A percentile compares a stretch with the other conserved stretches of the same genome.
phyloP scores from a whole-genome alignment of 2,888 invertebrate genomes.

The Crepidodera aurea region DNA sequence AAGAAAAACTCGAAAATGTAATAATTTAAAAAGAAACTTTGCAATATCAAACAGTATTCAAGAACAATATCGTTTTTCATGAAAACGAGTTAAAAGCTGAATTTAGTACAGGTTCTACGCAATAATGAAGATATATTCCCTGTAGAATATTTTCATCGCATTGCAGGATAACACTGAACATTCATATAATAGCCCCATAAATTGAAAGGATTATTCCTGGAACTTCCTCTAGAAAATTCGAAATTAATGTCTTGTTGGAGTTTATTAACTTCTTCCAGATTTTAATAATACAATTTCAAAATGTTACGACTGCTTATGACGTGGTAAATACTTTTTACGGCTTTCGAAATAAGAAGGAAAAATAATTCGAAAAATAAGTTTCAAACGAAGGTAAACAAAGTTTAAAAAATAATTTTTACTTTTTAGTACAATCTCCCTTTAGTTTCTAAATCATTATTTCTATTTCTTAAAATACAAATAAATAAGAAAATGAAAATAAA shows the following conservation, averaged over 20 bases:
- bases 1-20: too few species aligned
- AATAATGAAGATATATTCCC: constrained; percentile 31
- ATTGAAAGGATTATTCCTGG: constrained; percentile 31
- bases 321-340: too few species aligned
- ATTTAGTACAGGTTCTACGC: constrained; percentile 11
- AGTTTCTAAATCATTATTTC: too few species aligned
- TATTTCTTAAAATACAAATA: too few species aligned
- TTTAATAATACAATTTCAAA: too few species aligned
- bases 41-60: constrained; percentile 1
- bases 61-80: constrained; percentile 12
- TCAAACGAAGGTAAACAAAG: too few species aligned
- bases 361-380: too few species aligned
- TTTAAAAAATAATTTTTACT: too few species aligned
- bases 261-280: constrained; percentile 1
- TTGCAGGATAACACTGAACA: constrained; percentile 34
- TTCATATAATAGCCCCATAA: constrained; percentile 33
- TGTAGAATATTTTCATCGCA: constrained; percentile 27
- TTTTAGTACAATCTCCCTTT: too few species aligned
- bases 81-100: constrained; percentile 16
- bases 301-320: too few species aligned
- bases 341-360: too few species aligned
- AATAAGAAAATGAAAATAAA: too few species aligned
- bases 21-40: neutral
- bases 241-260: neutral
- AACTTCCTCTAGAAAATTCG: constrained; percentile 24